These are phyloP conservation scores for Numida meleagris DNA, from an alignment of 2,113 vertebrate genomes.

Conservation along the genomic window DNA sequence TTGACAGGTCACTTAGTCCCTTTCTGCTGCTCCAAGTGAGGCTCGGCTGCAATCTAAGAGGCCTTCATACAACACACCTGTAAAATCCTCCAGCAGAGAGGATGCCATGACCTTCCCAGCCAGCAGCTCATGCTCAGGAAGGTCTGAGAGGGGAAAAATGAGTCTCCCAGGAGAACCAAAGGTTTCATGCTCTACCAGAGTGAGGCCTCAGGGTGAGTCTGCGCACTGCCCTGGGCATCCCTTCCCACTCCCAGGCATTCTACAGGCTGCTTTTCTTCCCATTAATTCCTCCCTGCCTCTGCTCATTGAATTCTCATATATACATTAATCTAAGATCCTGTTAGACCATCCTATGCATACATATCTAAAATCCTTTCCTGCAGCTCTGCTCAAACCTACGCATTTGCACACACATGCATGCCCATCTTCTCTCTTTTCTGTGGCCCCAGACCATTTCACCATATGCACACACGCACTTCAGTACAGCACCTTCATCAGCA, in stretches of 20 bases:
- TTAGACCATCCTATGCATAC: neutral
- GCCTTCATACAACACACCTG: neutral
- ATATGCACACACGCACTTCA: neutral
- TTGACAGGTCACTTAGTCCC: conserved; percentile 17
- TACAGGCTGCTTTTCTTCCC: neutral
- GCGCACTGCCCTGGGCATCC: fast-evolving
- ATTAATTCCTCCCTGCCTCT: neutral
- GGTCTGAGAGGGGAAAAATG: neutral
- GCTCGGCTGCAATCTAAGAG: neutral
- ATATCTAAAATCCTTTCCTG: neutral
- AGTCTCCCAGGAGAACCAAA: neutral
- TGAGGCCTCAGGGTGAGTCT: neutral
- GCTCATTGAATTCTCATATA: neutral
- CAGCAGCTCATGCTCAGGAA: neutral
- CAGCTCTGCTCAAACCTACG: neutral
- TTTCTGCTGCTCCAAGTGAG: neutral
- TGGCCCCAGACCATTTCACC: neutral
- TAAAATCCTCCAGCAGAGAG: neutral
- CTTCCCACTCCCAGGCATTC: neutral
- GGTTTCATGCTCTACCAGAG: fast-evolving
- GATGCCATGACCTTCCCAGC: neutral
- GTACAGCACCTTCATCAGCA: neutral
- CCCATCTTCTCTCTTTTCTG: neutral
- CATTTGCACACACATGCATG: neutral
- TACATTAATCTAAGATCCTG: neutral